Evolutionary conservation across 1,140 invertebrate species (phyloP).

Genomic region (Cheumatopsyche charites): DNA sequence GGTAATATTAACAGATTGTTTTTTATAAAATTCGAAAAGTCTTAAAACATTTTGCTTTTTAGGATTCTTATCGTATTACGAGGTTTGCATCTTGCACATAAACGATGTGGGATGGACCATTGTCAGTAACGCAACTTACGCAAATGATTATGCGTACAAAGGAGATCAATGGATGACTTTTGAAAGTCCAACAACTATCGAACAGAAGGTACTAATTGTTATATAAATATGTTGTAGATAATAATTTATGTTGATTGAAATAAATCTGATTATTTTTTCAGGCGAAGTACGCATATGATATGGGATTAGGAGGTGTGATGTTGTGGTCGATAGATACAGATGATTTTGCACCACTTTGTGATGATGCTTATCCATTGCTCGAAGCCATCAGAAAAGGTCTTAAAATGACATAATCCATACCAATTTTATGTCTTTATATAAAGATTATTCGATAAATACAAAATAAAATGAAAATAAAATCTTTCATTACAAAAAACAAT

Average conservation of each 20-base stretch:
- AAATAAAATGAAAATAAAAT: background rate
- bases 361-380: constrained; percentile 12
- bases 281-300: constrained; percentile 52
- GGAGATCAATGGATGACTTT: constrained; percentile 80
- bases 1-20: constrained; percentile 30
- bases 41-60: background rate
- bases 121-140: constrained; percentile 49
- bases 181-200: constrained; percentile 62
- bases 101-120: constrained; percentile 69
- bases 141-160: constrained; percentile 63
- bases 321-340: constrained; percentile 61
- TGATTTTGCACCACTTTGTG: constrained; percentile 51
- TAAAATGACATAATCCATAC: constrained; percentile 6
- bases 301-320: constrained; percentile 58
- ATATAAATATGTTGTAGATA: background rate
- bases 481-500: no score
- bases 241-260: background rate
- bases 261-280: constrained; percentile 38
- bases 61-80: constrained; percentile 80
- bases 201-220: constrained; percentile 35
- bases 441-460: background rate
- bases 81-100: constrained; percentile 66
- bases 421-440: background rate
- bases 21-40: background rate
- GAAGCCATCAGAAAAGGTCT: constrained; percentile 27